phyloP scores from a whole-genome alignment of 2,888 invertebrate genomes.

The Adelphocoris suturalis region DNA sequence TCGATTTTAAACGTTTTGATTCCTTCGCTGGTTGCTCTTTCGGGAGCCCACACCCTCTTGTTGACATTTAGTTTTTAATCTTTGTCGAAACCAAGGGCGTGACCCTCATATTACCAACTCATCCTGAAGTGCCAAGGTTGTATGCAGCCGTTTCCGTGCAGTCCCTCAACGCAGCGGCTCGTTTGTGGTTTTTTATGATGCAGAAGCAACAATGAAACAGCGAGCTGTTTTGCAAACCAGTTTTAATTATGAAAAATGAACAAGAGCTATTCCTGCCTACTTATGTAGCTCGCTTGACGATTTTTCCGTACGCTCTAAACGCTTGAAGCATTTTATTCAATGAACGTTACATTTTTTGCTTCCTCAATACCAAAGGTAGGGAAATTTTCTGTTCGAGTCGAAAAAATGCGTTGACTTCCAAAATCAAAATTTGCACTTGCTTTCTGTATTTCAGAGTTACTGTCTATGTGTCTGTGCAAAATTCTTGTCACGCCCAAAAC shows the following conservation, averaged over 20 bases:
- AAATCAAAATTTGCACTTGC: too few relatives aligned
- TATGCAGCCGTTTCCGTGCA: background rate
- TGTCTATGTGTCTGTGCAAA: too few relatives aligned
- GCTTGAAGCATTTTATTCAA: background rate
- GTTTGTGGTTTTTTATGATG: background rate
- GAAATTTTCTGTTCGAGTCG: too few relatives aligned
- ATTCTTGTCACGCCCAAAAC: too few relatives aligned
- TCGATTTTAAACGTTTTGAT: background rate
- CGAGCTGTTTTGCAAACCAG: constrained; percentile 16
- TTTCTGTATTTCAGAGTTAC: too few relatives aligned
- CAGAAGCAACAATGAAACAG: background rate
- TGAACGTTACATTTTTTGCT: background rate
- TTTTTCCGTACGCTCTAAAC: background rate
- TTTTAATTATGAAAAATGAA: background rate
- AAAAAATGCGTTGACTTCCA: too few relatives aligned
- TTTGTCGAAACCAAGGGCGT: constrained; percentile 10
- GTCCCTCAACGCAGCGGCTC: background rate
- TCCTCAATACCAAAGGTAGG: too few relatives aligned
- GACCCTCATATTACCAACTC: constrained; percentile 14
- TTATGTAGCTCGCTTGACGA: background rate
- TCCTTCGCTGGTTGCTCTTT: constrained; percentile 10
- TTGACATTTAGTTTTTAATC: constrained; percentile 41
- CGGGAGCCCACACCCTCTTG: constrained; percentile 5
- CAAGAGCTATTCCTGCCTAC: background rate
- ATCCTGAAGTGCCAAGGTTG: constrained; percentile 9